These are phyloP conservation scores for Agelastica alni DNA, from an alignment of 2,888 invertebrate genomes.

Conservation along the genomic window DNA sequence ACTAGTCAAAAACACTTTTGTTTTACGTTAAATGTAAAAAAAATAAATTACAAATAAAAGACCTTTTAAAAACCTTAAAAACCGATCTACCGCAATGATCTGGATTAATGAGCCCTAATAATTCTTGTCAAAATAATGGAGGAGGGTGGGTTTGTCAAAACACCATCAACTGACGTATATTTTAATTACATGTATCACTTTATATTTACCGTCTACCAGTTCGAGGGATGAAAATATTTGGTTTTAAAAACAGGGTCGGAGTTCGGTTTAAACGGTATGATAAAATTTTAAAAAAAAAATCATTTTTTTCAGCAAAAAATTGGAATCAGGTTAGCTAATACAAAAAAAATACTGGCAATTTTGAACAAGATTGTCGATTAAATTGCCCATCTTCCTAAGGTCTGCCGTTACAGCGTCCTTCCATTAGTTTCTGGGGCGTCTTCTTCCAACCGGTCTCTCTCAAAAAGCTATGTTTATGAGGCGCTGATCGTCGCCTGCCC, in stretches of 20 bases:
- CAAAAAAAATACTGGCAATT: no score
- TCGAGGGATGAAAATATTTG: conserved; percentile 5
- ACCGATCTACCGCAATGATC: neutral
- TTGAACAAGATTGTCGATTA: no score
- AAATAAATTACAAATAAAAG: neutral
- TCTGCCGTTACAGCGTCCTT: no score
- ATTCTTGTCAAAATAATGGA: conserved; percentile 35
- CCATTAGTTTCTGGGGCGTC: no score
- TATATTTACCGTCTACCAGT: conserved; percentile 41
- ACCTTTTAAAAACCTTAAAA: neutral
- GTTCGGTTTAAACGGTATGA: neutral
- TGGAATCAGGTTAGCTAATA: no score
- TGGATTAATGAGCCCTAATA: conserved; percentile 32
- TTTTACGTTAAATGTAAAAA: no score
- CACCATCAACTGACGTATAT: conserved; percentile 48
- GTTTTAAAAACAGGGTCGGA: conserved; percentile 6
- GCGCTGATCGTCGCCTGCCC: no score
- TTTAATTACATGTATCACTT: conserved; percentile 54
- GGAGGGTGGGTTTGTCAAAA: conserved; percentile 51
- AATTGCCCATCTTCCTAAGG: no score
- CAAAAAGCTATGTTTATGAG: no score
- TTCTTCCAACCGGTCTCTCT: no score
- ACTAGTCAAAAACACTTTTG: no score
- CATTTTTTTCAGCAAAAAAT: no score
- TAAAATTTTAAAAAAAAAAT: neutral